Base-by-base conservation (phyloP, 2,797 vertebrate species). In the Anabacerthia variegaticeps region DNA sequence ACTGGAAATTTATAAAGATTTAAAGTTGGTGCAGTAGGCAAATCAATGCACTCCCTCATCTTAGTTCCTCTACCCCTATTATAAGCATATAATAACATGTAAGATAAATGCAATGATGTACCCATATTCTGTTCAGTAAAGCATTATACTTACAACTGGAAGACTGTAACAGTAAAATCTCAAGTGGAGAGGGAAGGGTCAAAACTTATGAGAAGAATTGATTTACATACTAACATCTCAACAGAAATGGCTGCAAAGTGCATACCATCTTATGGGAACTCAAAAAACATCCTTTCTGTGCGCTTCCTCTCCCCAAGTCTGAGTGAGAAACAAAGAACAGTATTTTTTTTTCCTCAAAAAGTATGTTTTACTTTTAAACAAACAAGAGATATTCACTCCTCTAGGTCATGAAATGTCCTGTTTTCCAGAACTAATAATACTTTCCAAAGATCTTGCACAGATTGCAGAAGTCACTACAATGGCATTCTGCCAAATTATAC, bases 241-340 rank as follows among this genome's bases (percentile, higher is more conserved):
- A 6, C 7, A 80, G 56, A 82, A 91, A 85, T 14, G 6, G 8
- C 39, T 81, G 22, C 27, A 36, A 81, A 63, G 6, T 22, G 5
- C 10, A 14, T 30, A 10, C 2, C 3, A 17, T 66, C 23, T 22
- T 10, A 71, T 12, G 16, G 11, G 74, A 94, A 51, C 7, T 36
- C 71, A 12, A 49, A 46, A 78, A 87, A 26, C 7, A 16, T 24
- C 6, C 9, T 72, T 73, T 80, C 20, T 49, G 7, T 28, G 39
- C 26, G 2, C 2, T 21, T 8, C 2, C 1, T 34, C 71, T 11
- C 5, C 3, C 4, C 7, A 4, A 27, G 4, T 65, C 26, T 46
- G 36, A 72, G 17, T 52, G 19, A 9, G 28, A 46, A 78, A 71
- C 3, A 56, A 69, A 73, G 9, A 46, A 4, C 11, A 63, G 32